Evolutionary conservation across 2,797 vertebrate species (phyloP).

Genomic region (Neoniphon sammara): DNA sequence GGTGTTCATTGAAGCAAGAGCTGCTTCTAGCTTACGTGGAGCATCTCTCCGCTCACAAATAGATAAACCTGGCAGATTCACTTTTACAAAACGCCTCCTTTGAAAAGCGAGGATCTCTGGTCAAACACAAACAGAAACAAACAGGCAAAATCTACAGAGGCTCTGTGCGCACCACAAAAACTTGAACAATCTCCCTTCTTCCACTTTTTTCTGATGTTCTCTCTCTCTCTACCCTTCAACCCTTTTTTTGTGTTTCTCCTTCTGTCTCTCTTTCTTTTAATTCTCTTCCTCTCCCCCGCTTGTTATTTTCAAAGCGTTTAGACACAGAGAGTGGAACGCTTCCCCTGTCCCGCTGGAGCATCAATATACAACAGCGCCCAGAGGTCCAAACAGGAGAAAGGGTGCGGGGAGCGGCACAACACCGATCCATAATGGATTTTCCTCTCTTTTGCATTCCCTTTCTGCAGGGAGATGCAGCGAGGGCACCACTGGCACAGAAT

Average conservation of each 20-base stretch:
- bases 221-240: slow-evolving; percentile 4
- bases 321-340: slow-evolving; percentile 31
- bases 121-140: slow-evolving; percentile 25
- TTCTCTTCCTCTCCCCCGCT: slow-evolving; percentile 41
- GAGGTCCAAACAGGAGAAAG: slow-evolving; percentile 72
- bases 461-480: slow-evolving; percentile 57
- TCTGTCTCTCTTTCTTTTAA: slow-evolving; percentile 7
- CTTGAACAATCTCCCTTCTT: not conserved
- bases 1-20: slow-evolving; percentile 20
- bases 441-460: slow-evolving; percentile 67
- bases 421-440: slow-evolving; percentile 77
- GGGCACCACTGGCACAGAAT: slow-evolving; percentile 64
- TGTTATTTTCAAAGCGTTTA: slow-evolving; percentile 52
- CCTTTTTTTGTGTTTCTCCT: not conserved
- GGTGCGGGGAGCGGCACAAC: slow-evolving; percentile 66
- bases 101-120: slow-evolving; percentile 28
- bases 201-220: not conserved
- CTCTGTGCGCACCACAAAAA: slow-evolving; percentile 21
- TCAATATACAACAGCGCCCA: slow-evolving; percentile 71
- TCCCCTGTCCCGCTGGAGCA: slow-evolving; percentile 47
- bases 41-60: slow-evolving; percentile 15
- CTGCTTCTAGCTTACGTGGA: slow-evolving; percentile 21
- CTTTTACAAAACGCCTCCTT: slow-evolving; percentile 45
- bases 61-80: slow-evolving; percentile 39
- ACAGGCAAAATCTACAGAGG: slow-evolving; percentile 33